Percentiles rank a stretch among this genome's conserved stretches.
Conservation (phyloP, 2,797 vertebrate genomes). For the Etheostoma nigrum region DNA sequence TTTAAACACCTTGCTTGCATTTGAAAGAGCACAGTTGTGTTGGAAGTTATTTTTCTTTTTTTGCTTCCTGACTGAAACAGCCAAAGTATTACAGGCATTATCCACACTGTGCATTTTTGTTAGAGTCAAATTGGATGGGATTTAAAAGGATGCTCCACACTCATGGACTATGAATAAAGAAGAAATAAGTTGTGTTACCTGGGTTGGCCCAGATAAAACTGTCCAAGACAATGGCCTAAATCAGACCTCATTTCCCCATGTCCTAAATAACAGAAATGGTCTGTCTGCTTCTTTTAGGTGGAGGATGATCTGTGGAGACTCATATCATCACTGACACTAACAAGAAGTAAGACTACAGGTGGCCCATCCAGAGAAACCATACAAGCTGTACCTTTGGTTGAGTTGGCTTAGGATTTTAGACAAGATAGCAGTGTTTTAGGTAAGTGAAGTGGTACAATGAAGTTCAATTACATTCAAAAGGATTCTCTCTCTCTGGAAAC, state of each 20-base stretch:
- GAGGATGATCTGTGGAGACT: constrained; percentile 16
- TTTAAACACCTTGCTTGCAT: background rate
- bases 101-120: constrained; percentile 40
- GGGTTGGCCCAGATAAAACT: constrained; percentile 17
- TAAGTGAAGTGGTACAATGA: too few relatives aligned
- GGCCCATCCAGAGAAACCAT: background rate
- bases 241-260: background rate
- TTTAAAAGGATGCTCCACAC: constrained; percentile 48
- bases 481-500: background rate
- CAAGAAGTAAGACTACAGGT: background rate
- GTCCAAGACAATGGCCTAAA: constrained; percentile 28
- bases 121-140: constrained; percentile 46
- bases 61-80: background rate
- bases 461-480: too few relatives aligned
- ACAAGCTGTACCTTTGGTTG: constrained; percentile 3
- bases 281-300: background rate
- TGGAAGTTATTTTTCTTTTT: background rate
- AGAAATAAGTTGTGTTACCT: constrained; percentile 15
- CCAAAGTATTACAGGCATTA: constrained; percentile 46
- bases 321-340: constrained; percentile 2
- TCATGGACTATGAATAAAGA: constrained; percentile 35
- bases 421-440: background rate
- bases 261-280: constrained; percentile 20
- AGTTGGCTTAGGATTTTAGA: background rate
- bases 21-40: constrained; percentile 4